Evolutionary conservation across 2,888 invertebrate genomes (phyloP).

Genomic region (Galeruca laticollis): DNA sequence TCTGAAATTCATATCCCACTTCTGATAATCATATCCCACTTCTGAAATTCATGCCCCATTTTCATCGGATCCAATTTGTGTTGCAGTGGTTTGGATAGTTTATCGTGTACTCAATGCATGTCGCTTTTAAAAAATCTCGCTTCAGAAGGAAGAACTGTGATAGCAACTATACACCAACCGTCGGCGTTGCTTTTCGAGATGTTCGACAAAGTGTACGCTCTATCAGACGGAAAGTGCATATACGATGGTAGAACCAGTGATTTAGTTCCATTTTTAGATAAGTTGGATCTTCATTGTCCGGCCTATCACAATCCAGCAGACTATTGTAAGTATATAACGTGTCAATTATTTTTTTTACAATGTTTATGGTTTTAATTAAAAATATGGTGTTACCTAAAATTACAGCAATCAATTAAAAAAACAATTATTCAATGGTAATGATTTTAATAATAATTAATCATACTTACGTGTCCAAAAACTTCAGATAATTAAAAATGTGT

Average conservation of each 20-base stretch:
- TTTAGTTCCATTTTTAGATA: conserved; percentile 82
- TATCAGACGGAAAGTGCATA: conserved; percentile 85
- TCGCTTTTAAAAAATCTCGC: conserved; percentile 84
- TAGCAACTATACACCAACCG: conserved; percentile 96
- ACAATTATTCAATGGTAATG: no score
- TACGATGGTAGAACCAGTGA: conserved; percentile 83
- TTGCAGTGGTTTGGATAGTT: conserved; percentile 88
- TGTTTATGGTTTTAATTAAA: no score
- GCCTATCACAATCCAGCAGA: conserved; percentile 96
- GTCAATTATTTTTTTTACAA: no score
- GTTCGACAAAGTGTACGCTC: conserved; percentile 90
- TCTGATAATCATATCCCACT: no score
- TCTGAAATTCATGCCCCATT: neutral
- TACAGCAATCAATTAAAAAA: no score
- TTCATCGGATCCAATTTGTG: conserved; percentile 45
- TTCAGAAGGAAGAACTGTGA: conserved; percentile 86
- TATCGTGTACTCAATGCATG: conserved; percentile 88
- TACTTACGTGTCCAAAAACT: no score
- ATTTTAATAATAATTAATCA: no score
- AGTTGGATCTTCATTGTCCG: conserved; percentile 85
- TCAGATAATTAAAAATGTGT: no score
- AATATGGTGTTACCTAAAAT: no score
- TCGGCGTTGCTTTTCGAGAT: conserved; percentile 93
- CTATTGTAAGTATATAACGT: conserved; percentile 78
- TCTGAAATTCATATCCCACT: no score